A percentile compares a stretch with the other conserved stretches of the same genome.
These are phyloP conservation scores for Antechinus stuartii DNA, from an alignment of 2,113 vertebrate species.

Conservation along the genomic window DNA sequence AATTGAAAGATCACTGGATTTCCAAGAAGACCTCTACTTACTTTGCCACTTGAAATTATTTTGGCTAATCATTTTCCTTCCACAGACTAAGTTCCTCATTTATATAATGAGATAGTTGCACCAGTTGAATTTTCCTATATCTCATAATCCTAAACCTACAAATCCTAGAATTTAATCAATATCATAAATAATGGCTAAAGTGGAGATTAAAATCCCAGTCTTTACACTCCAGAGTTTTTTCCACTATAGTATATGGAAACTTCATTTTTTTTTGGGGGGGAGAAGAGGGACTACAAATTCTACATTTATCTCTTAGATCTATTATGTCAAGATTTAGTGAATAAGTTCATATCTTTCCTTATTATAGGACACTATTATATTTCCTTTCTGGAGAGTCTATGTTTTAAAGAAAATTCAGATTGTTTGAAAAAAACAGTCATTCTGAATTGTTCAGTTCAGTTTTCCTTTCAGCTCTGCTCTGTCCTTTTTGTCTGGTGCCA, in stretches of 20 bases:
- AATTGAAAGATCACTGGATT: not conserved
- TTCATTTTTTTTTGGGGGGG: not conserved
- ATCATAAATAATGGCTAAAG: not conserved
- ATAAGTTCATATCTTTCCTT: fast-evolving
- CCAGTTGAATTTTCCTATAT: not conserved
- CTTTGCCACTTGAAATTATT: not conserved
- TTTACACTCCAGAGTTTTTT: not conserved
- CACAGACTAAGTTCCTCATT: not conserved
- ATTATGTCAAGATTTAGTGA: fast-evolving
- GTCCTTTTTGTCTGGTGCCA: not conserved
- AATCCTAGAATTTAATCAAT: not conserved
- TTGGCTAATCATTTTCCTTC: not conserved
- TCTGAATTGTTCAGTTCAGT: fast-evolving
- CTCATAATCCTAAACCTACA: not conserved
- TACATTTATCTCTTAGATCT: not conserved
- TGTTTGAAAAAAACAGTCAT: fast-evolving
- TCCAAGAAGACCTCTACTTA: not conserved
- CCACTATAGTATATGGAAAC: not conserved
- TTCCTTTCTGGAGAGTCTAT: not conserved
- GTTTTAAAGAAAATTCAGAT: not conserved
- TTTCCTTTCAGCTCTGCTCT: not conserved
- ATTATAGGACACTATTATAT: fast-evolving
- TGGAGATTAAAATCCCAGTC: not conserved
- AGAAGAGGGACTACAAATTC: fast-evolving
- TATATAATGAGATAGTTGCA: not conserved